Evolutionary conservation across 2,888 invertebrate species (phyloP), one percentile per base, ranked within the genome.

Genomic region (Plebejus anna): DNA sequence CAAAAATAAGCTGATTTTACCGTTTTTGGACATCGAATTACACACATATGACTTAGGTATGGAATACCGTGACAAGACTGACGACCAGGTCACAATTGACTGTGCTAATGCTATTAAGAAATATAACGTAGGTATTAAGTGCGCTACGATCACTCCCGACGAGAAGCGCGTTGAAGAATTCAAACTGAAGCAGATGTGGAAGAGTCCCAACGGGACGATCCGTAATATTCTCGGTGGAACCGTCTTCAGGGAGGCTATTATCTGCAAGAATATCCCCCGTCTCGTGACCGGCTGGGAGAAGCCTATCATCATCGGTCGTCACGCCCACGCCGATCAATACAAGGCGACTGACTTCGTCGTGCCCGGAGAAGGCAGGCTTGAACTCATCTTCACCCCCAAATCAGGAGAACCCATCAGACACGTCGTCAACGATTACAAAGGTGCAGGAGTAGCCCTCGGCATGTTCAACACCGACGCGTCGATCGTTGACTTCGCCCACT

Each of bases 41-140:
- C 98, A 99, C 87, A 96, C 96, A 7, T 99, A 96, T 89, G 99
- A 99, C 90, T 95, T 99, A 85, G 98, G 99, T 75, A 98, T 99
- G 82, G 98, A 99, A 94, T 95, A 98, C 89, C 96, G 99, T 79
- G 99, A 99, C 88, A 95, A 96, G 82, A 99, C 99, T 75, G 95
- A 97, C 78, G 99, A 99, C 87, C 96, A 98, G 91, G 98, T 99
- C 2, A 99, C 99, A 0, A 94, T 99, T 80, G 99, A 99, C 82
- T 98, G 99, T 89, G 99, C 99, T 7, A 96, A 99, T 89, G 99
- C 99, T 16, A 96, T 99, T 77, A 97, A 98, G 88, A 98, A 98
- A 87, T 99, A 98, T 94, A 99, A 98, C 90, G 99, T 99, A 75
- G 99, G 99, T 70, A 98, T 99, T 81, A 99, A 99, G 90, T 99